phyloP scores from a whole-genome alignment of 2,797 vertebrate species.

The Miichthys miiuy region DNA sequence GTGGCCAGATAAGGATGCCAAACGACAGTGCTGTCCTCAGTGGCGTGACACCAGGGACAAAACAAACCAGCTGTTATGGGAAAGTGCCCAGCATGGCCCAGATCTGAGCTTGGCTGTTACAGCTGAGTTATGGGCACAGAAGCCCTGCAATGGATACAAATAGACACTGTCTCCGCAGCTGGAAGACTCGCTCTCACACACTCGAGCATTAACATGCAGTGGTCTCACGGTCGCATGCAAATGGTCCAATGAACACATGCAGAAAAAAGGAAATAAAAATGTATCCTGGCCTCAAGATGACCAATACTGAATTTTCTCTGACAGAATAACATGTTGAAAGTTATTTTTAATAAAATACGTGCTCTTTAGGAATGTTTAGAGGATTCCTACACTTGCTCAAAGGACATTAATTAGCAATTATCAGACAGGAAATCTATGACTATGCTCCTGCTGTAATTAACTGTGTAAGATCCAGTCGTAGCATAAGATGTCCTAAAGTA shows the following conservation, averaged over 20 bases:
- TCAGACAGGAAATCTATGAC: not conserved
- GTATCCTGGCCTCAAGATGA: no score
- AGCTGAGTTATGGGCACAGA: conserved; percentile 58
- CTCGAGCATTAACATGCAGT: conserved; percentile 25
- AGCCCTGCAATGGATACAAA: conserved; percentile 53
- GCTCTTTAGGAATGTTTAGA: not conserved
- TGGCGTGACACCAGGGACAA: conserved; percentile 76
- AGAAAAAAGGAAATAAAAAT: conserved; percentile 1
- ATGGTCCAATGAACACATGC: not conserved
- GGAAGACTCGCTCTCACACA: conserved; percentile 37
- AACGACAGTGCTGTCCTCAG: conserved; percentile 67
- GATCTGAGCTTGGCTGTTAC: conserved; percentile 58
- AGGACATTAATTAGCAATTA: not conserved
- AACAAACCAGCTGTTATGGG: conserved; percentile 81
- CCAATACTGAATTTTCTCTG: no score
- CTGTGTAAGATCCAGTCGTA: not conserved
- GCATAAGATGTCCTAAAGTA: not conserved
- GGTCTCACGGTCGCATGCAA: conserved; percentile 16
- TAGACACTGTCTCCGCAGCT: conserved; percentile 48
- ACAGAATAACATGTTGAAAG: not conserved
- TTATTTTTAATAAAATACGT: not conserved
- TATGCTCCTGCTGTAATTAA: not conserved
- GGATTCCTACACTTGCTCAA: conserved; percentile 3
- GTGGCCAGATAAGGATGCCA: conserved; percentile 70
- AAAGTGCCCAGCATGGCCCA: conserved; percentile 62